These are phyloP conservation scores for Idaea aversata DNA, from an alignment of 2,888 invertebrate species.

Conservation along the genomic window DNA sequence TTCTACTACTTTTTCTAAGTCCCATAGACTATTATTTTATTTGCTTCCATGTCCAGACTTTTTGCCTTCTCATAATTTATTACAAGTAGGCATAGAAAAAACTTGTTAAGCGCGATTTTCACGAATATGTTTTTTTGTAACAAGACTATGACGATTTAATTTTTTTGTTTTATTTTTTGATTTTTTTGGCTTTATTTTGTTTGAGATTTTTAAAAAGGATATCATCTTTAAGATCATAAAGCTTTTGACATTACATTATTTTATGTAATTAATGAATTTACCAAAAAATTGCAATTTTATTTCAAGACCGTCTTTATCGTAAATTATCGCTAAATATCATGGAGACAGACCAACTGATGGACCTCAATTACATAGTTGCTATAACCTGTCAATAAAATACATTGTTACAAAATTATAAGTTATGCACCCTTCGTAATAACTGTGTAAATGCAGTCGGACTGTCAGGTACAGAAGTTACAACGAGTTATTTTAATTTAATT, in stretches of 20 bases:
- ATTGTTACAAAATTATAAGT: slow-evolving; percentile 24
- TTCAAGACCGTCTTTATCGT: not conserved
- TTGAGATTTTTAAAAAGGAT: too few species aligned
- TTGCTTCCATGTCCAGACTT: too few species aligned
- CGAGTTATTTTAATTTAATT: not conserved
- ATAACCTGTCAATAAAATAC: slow-evolving; percentile 19
- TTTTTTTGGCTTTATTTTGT: too few species aligned
- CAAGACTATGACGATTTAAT: too few species aligned
- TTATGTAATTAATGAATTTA: not conserved
- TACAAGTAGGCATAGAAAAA: too few species aligned
- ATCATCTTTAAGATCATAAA: not conserved
- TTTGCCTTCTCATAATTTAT: too few species aligned
- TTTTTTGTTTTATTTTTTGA: too few species aligned
- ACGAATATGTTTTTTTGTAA: too few species aligned
- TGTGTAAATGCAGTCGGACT: slow-evolving; percentile 15
- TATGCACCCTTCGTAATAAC: slow-evolving; percentile 15
- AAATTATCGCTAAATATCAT: not conserved
- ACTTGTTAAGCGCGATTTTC: too few species aligned
- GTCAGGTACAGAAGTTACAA: slow-evolving; percentile 10
- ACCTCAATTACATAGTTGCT: slow-evolving; percentile 15
- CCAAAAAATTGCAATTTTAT: not conserved
- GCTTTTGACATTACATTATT: not conserved
- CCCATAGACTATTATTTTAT: too few species aligned
- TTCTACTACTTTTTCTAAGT: too few species aligned
- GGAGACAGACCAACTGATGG: not conserved